A percentile compares a stretch with the other conserved stretches of the same genome.
phyloP scores from a whole-genome alignment of 2,888 invertebrate genomes.

The Pecten maximus region DNA sequence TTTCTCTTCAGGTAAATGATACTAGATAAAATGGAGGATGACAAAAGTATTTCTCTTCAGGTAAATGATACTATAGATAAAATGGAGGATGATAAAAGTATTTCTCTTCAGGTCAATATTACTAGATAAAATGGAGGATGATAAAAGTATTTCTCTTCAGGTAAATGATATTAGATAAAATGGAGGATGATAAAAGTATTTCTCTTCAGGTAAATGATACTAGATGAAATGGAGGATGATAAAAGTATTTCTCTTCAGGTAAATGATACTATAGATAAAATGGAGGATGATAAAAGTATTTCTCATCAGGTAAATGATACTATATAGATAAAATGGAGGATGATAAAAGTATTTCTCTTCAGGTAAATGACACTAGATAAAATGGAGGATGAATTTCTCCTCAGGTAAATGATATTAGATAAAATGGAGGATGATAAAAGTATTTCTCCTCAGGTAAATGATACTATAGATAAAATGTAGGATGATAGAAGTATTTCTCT shows the following conservation, averaged over 20 bases:
- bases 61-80: not conserved
- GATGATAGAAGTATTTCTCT: not conserved
- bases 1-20: not conserved
- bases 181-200: not conserved
- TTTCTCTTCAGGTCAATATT: not conserved
- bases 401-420: not conserved
- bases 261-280: not conserved
- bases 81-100: not conserved
- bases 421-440: not conserved
- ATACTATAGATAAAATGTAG: not conserved
- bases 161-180: not conserved
- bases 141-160: not conserved
- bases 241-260: not conserved
- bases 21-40: not conserved
- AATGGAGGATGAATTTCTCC: not conserved
- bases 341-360: not conserved
- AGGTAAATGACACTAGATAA: not conserved
- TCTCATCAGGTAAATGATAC: not conserved
- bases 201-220: not conserved
- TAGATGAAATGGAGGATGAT: not conserved
- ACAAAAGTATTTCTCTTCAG: not conserved
- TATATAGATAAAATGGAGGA: not conserved
- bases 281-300: not conserved
- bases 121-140: not conserved
- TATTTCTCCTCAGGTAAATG: not conserved